Conservation (phyloP, 2,113 vertebrate species). For the Nipponia nippon region DNA sequence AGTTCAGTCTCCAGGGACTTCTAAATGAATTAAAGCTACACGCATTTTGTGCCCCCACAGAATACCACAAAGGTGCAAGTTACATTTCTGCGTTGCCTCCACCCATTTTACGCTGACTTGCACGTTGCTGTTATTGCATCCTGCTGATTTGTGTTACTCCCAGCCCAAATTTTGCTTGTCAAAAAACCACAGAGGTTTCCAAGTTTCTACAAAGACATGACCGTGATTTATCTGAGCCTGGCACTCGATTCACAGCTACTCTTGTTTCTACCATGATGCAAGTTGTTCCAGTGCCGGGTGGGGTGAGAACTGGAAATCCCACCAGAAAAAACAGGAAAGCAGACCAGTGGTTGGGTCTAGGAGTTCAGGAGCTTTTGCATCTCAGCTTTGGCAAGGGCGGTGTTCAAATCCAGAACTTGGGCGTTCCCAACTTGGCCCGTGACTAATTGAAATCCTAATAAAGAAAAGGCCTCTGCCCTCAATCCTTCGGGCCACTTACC, state of each 20-base stretch:
- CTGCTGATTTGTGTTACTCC: constrained; percentile 45
- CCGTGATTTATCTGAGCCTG: constrained; percentile 41
- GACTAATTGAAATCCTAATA: constrained; percentile 73
- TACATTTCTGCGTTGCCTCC: not conserved
- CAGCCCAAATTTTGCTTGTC: constrained; percentile 28
- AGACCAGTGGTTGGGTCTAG: not conserved
- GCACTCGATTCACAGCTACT: not conserved
- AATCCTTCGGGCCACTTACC: constrained; percentile 60
- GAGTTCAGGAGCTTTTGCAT: not conserved
- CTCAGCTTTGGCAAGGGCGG: not conserved
- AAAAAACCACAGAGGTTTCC: constrained; percentile 43
- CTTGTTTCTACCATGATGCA: not conserved
- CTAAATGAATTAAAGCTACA: constrained; percentile 19
- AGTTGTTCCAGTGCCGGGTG: not conserved
- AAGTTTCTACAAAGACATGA: constrained; percentile 29
- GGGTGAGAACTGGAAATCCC: constrained; percentile 34
- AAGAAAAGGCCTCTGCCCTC: constrained; percentile 66
- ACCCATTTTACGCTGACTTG: not conserved
- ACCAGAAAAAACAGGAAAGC: constrained; percentile 39
- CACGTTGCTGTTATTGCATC: constrained; percentile 26
- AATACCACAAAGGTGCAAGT: not conserved
- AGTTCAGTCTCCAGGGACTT: constrained; percentile 10
- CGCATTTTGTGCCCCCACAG: not conserved
- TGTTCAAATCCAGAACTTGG: constrained; percentile 34
- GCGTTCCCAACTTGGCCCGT: constrained; percentile 53